Conservation (phyloP, 1,140 invertebrate genomes). For the Drosophila athabasca region DNA sequence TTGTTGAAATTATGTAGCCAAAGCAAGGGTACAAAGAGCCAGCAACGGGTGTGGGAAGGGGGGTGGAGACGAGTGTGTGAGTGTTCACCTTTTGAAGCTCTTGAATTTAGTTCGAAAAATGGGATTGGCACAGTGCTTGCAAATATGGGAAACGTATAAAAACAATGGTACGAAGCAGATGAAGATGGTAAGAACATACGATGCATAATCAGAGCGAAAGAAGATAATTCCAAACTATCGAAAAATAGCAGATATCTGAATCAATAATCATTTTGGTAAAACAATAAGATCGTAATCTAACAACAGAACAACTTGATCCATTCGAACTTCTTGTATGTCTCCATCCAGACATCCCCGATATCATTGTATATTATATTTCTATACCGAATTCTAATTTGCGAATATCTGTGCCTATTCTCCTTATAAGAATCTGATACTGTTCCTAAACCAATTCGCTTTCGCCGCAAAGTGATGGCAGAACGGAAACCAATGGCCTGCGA, state of each 20-base stretch:
- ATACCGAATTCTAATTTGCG: too few relatives aligned
- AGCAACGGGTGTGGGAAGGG: conserved; percentile 1
- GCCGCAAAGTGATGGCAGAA: neutral
- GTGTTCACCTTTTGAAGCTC: conserved; percentile 71
- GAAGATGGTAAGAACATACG: neutral
- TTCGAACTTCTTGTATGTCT: too few relatives aligned
- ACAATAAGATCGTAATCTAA: too few relatives aligned
- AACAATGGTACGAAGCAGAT: too few relatives aligned
- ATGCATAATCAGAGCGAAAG: neutral
- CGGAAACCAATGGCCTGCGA: neutral
- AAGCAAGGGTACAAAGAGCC: conserved; percentile 15
- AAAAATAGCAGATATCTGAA: too few relatives aligned
- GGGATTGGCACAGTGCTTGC: conserved; percentile 38
- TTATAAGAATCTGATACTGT: too few relatives aligned
- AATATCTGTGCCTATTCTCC: too few relatives aligned
- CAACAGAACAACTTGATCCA: too few relatives aligned
- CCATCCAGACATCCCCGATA: too few relatives aligned
- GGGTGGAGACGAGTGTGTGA: conserved; percentile 21
- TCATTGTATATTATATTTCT: too few relatives aligned
- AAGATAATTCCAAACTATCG: too few relatives aligned
- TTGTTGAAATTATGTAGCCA: conserved; percentile 83
- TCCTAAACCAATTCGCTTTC: neutral
- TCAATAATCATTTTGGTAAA: too few relatives aligned
- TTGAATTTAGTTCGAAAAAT: conserved; percentile 38
- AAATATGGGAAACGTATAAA: neutral